Base-by-base conservation (phyloP, 2,797 vertebrate species). In the Rhinella marina region DNA sequence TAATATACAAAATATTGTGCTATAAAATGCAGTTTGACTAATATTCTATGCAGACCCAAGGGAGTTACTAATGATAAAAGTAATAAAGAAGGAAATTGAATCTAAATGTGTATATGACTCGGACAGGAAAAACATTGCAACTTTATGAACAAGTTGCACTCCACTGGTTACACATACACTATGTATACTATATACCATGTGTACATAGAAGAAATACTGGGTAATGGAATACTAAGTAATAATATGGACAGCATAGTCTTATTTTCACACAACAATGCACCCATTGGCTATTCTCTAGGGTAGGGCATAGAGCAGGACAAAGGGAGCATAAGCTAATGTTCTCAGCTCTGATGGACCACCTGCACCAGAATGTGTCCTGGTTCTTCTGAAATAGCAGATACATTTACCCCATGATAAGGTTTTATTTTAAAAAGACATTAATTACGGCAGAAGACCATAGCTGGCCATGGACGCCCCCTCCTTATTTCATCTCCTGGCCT, bases 281-380 rank as follows among this genome's bases (percentile, higher is more conserved):
- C 48, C 9, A 19, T 83, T 83, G 50, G 48, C 48, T 64, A 81
- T 62, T 81, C 80, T 64, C 80, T 56, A 48, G 79, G 29, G 79
- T 48, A 50, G 50, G 21, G 32, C 41, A 66, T 25, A 66, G 62
- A 25, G 21, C 80, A 81, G 59, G 80, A 50, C 59, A 66, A 64
- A 62, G 59, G 59, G 57, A 62, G 57, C 57, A 81, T 1, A 81
- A 61, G 57, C 79, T 59, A 81, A 61, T 59, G 56, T 41, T 19
- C 78, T 81, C 79, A 81, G 73, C 54, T 80, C 56, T 59, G 78
- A 80, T 59, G 54, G 76, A 79, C 52, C 23, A 80, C 78, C 54
- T 81, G 59, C 80, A 64, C 59, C 41, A 81, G 80, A 48, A 81
- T 81, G 19, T 76, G 73, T 77, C 73, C 73, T 64, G 59, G 80